A percentile compares a stretch with the other conserved stretches of the same genome.
These are phyloP conservation scores for Plecturocebus donacophilus DNA, from an alignment of 2,113 vertebrate genomes.

Conservation along the genomic window DNA sequence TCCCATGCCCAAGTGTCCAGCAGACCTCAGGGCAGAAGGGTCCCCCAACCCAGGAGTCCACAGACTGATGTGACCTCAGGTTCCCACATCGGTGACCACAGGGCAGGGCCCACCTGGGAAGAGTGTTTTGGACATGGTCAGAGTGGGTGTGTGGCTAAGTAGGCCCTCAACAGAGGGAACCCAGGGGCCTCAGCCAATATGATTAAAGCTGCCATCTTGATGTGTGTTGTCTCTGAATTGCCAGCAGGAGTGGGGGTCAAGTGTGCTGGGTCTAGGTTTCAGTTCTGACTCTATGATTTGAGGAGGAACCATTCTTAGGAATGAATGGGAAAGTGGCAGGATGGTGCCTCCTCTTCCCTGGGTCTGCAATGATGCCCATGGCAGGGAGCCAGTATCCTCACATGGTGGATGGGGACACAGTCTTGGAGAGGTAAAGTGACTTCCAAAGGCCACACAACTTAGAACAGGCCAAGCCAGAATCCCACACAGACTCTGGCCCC, in stretches of 20 bases:
- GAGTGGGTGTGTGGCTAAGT: neutral
- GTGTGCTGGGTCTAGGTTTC: neutral
- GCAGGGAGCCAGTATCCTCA: neutral
- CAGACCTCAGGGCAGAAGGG: neutral
- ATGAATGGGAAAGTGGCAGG: neutral
- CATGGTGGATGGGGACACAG: too few species aligned
- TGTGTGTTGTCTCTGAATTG: conserved; percentile 29
- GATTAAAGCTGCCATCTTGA: conserved; percentile 76
- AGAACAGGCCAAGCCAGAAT: neutral
- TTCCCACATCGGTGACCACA: neutral
- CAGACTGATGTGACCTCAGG: conserved; percentile 28
- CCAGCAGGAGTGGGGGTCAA: neutral
- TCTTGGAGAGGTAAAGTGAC: neutral
- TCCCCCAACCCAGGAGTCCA: neutral
- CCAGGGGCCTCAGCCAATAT: neutral
- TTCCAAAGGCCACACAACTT: neutral
- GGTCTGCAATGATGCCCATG: neutral
- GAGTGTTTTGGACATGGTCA: neutral
- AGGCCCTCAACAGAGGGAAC: neutral
- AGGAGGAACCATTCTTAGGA: neutral
- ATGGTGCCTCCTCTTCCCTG: neutral
- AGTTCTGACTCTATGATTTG: neutral
- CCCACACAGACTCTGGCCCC: neutral
- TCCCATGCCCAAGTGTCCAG: neutral
- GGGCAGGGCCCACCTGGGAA: neutral